These are phyloP conservation scores for Oncopeltus fasciatus DNA, from an alignment of 1,140 invertebrate species.

Conservation along the genomic window DNA sequence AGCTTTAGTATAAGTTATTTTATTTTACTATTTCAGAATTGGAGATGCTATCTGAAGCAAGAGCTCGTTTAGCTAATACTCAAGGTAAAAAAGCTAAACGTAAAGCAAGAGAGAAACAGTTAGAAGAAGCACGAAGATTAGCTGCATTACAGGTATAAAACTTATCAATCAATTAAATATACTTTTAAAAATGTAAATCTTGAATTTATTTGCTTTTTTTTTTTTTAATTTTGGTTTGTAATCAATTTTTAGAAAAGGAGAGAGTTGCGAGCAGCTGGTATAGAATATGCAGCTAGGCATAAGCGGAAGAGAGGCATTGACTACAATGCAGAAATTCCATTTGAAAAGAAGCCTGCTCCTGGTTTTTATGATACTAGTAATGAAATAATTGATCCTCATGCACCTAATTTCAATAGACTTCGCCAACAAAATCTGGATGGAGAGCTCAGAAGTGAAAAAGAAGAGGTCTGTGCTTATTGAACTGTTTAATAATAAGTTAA, in stretches of 20 bases:
- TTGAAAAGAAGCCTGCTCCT: slow-evolving; percentile 80
- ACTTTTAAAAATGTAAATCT: no score
- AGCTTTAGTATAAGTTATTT: background rate
- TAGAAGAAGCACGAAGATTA: slow-evolving; percentile 90
- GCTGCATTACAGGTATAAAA: slow-evolving; percentile 87
- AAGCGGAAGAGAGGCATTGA: slow-evolving; percentile 79
- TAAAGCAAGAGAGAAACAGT: slow-evolving; percentile 95
- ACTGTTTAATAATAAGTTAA: no score
- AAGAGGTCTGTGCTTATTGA: slow-evolving; percentile 68
- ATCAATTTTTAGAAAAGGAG: slow-evolving; percentile 56
- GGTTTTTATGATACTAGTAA: slow-evolving; percentile 90
- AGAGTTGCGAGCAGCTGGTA: slow-evolving; percentile 94
- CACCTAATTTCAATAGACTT: slow-evolving; percentile 76
- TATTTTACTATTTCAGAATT: slow-evolving; percentile 52
- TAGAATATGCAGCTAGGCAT: slow-evolving; percentile 56
- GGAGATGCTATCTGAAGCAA: slow-evolving; percentile 97
- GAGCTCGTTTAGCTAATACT: slow-evolving; percentile 94
- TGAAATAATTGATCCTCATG: slow-evolving; percentile 74
- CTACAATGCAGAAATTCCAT: slow-evolving; percentile 96
- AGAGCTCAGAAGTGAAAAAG: slow-evolving; percentile 73
- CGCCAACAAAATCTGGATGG: slow-evolving; percentile 88
- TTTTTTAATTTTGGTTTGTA: background rate
- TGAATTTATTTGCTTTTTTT: background rate
- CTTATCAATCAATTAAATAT: no score
- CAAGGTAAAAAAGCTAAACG: slow-evolving; percentile 99